phyloP scores from a whole-genome alignment of 2,113 vertebrate species.

The Azemiops feae region DNA sequence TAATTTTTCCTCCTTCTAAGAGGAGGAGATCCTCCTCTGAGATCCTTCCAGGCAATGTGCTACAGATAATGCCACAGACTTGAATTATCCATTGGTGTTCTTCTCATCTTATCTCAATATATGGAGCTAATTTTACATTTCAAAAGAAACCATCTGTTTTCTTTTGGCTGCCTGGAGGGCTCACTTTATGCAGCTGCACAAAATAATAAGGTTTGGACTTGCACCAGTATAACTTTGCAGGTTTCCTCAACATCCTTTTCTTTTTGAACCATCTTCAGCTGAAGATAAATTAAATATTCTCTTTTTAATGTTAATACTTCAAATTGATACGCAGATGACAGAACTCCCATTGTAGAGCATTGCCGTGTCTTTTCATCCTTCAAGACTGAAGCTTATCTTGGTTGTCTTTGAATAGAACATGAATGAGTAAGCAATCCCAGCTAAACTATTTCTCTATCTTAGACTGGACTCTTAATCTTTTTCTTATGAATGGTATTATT shows the following conservation, averaged over 20 bases:
- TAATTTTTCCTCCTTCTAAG: background rate
- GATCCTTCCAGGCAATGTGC: background rate
- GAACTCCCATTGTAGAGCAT: constrained; percentile 10
- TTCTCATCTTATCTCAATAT: constrained; percentile 36
- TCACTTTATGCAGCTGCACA: constrained; percentile 39
- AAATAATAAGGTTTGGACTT: constrained; percentile 38
- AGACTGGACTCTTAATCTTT: background rate
- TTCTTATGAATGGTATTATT: background rate
- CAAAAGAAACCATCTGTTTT: constrained; percentile 49
- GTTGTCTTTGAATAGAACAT: background rate
- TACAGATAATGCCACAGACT: constrained; percentile 20
- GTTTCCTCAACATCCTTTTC: constrained; percentile 17
- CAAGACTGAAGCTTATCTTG: constrained; percentile 16
- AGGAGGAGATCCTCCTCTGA: background rate
- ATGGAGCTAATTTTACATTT: constrained; percentile 39
- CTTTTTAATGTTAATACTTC: constrained; percentile 23
- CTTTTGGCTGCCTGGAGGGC: constrained; percentile 38
- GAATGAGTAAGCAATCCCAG: background rate
- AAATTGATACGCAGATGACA: constrained; percentile 8
- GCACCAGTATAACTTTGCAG: constrained; percentile 31
- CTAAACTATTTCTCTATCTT: background rate
- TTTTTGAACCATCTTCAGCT: constrained; percentile 33
- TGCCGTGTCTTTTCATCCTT: constrained; percentile 14
- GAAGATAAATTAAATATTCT: constrained; percentile 10
- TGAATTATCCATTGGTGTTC: background rate